Percentiles rank a stretch among this genome's conserved stretches.
phyloP scores from a whole-genome alignment of 2,113 vertebrate genomes.

The Synchiropus splendidus region DNA sequence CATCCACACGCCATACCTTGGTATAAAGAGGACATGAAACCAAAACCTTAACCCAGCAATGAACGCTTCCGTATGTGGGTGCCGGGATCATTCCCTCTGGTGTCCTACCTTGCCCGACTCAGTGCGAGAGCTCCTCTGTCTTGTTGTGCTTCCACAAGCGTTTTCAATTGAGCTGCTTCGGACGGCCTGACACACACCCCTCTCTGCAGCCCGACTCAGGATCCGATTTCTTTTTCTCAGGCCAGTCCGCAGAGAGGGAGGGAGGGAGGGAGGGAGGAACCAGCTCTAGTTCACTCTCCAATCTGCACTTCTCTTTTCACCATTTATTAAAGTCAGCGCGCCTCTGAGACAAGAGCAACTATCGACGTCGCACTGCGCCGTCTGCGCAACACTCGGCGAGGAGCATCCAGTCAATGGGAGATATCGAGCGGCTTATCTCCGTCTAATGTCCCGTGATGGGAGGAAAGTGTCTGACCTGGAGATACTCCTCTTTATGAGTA shows the following conservation, averaged over 20 bases:
- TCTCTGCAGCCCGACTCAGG: constrained; percentile 44
- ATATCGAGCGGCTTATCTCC: constrained; percentile 39
- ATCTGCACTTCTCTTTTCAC: not conserved
- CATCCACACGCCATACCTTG: no score
- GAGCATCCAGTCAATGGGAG: constrained; percentile 30
- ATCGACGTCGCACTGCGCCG: constrained; percentile 12
- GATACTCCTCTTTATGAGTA: constrained; percentile 22
- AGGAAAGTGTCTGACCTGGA: constrained; percentile 22
- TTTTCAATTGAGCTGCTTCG: constrained; percentile 61
- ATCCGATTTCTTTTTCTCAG: constrained; percentile 60
- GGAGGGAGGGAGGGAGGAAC: constrained; percentile 12
- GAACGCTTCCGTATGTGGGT: not conserved
- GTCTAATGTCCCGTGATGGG: constrained; percentile 29
- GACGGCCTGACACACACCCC: constrained; percentile 58
- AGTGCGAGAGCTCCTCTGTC: constrained; percentile 45
- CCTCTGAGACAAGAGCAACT: constrained; percentile 2
- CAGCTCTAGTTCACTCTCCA: constrained; percentile 24
- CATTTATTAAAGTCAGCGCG: constrained; percentile 3
- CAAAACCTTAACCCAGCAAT: not conserved
- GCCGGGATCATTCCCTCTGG: not conserved
- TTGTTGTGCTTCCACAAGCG: constrained; percentile 48
- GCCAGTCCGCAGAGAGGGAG: constrained; percentile 23
- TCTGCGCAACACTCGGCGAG: constrained; percentile 14
- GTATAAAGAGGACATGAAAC: not conserved
- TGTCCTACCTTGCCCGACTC: constrained; percentile 58